phyloP scores from a whole-genome alignment of 2,113 vertebrate species.

The Aegotheles bennettii region DNA sequence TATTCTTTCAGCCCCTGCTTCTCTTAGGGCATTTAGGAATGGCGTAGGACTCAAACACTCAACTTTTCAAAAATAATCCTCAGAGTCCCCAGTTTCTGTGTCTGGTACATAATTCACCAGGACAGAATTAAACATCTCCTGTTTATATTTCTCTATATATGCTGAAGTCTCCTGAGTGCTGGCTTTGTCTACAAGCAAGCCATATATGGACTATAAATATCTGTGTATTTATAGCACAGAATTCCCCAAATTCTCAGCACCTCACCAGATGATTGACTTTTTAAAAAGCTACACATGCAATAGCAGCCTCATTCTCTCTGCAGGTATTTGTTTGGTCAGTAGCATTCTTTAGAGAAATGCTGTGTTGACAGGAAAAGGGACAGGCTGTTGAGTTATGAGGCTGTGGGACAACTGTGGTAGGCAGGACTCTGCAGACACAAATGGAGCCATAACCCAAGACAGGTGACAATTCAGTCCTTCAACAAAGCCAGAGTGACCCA shows the following conservation, averaged over 20 bases:
- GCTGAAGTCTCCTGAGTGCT: background rate
- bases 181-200: background rate
- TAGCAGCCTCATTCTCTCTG: background rate
- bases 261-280: background rate
- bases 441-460: background rate
- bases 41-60: background rate
- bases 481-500: background rate
- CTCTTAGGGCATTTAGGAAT: background rate
- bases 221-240: background rate
- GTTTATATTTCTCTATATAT: background rate
- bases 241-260: slow-evolving; percentile 1
- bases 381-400: background rate
- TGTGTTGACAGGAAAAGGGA: background rate
- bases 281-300: background rate
- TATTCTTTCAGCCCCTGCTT: background rate
- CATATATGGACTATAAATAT: background rate
- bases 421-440: background rate
- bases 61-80: background rate
- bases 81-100: background rate
- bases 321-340: slow-evolving; percentile 1
- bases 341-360: background rate
- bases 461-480: background rate
- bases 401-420: background rate
- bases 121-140: background rate
- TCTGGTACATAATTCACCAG: background rate